Evolutionary conservation across 2,797 vertebrate species (phyloP), one percentile per base, ranked within the genome.

Genomic region (Sardinella longiceps): DNA sequence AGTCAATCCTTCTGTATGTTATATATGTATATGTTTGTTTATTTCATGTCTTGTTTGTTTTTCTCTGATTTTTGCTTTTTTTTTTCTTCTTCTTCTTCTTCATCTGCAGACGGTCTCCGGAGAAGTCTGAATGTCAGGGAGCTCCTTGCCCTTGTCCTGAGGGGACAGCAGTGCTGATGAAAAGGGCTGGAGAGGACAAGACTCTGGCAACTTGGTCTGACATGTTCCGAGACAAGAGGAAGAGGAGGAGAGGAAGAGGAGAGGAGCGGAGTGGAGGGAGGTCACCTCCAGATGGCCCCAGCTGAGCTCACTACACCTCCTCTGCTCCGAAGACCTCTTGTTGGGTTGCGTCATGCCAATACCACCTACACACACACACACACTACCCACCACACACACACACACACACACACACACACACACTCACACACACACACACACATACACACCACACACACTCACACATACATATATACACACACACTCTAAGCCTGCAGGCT

Each of bases 101-200:
- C 51, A 3, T 53, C 82, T 81, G 84, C 84, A 43, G 85, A 56
- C 82, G 51, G 14, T 23, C 83, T 82, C 86, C 66, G 53, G 84
- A 86, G 85, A 83, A 85, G 70, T 83, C 81, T 82, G 87, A 86
- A 89, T 88, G 87, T 90, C 90, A 89, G 84, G 82, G 81, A 84
- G 88, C 82, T 63, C 58, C 85, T 87, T 84, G 81, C 82, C 63
- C 80, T 30, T 60, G 84, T 82, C 86, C 84, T 74, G 74, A 0
- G 50, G 80, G 88, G 82, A 80, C 74, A 48, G 82, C 20, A 7
- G 33, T 66, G 81, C 74, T 84, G 77, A 77, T 39, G 70, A 43
- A 20, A 37, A 23, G 37, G 70, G 20, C 11, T 20, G 70, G 33
- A 77, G 70, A 10, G 56, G 56, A 43, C 30, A 11, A 25, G 23